Evolutionary conservation across 2,888 invertebrate species (phyloP).

Genomic region (Pseudoips prasinana): DNA sequence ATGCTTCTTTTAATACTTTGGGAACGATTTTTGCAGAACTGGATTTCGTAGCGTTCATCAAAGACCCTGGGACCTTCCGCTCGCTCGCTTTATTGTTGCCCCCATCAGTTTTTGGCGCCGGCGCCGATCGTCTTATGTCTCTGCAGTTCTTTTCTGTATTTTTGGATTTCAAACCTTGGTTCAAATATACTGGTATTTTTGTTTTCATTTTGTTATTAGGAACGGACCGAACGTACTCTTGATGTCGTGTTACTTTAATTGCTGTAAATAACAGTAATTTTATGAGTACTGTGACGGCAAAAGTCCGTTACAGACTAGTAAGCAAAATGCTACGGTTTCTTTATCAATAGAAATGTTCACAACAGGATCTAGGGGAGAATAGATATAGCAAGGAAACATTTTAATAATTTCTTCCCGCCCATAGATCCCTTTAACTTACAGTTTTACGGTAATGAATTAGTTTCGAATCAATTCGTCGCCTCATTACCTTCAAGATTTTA

Average conservation of each 20-base stretch:
- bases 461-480: no score
- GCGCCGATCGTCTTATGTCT: slow-evolving; percentile 15
- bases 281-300: no score
- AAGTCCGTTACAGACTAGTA: no score
- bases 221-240: slow-evolving; percentile 14
- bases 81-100: slow-evolving; percentile 24
- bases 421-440: no score
- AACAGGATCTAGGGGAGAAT: no score
- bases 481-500: no score
- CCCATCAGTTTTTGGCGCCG: not conserved
- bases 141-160: slow-evolving; percentile 20
- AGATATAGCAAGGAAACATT: no score
- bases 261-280: slow-evolving; percentile 37
- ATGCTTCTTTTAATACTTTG: slow-evolving; percentile 48
- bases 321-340: no score
- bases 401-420: no score
- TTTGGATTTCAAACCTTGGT: slow-evolving; percentile 33
- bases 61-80: slow-evolving; percentile 49
- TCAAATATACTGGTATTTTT: slow-evolving; percentile 59
- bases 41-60: slow-evolving; percentile 82
- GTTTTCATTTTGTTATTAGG: slow-evolving; percentile 41
- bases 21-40: slow-evolving; percentile 81
- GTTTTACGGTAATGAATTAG: no score
- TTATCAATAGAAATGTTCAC: no score
- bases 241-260: slow-evolving; percentile 32